phyloP scores from a whole-genome alignment of 2,797 vertebrate species.

The Enteromius mattozi region DNA sequence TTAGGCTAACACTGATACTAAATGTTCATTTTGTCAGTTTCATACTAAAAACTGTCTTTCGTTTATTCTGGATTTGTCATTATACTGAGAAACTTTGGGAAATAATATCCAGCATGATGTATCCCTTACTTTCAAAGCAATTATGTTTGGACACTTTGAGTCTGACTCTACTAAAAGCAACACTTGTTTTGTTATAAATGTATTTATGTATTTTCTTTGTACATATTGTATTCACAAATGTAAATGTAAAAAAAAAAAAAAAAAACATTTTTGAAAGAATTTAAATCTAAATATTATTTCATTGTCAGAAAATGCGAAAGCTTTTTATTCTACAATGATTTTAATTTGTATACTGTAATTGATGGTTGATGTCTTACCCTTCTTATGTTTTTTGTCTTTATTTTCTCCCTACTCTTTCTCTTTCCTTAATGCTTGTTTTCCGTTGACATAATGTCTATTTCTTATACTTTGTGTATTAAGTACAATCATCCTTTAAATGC shows the following conservation, averaged over 20 bases:
- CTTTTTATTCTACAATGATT: no score
- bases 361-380: no score
- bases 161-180: background rate
- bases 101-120: background rate
- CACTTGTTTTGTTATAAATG: background rate
- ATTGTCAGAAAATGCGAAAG: no score
- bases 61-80: background rate
- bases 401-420: no score
- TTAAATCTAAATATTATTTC: no score
- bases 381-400: no score
- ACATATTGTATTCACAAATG: background rate
- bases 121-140: background rate
- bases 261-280: no score
- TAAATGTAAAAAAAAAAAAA: background rate
- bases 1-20: background rate
- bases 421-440: no score
- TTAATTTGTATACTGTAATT: no score
- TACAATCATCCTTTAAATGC: no score
- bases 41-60: background rate
- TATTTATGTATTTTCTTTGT: background rate
- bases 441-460: no score
- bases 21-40: background rate
- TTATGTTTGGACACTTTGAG: background rate
- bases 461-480: no score
- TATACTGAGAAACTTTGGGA: background rate